These are phyloP conservation scores for Metallyticus violacea DNA, from an alignment of 2,888 invertebrate genomes.

Conservation along the genomic window DNA sequence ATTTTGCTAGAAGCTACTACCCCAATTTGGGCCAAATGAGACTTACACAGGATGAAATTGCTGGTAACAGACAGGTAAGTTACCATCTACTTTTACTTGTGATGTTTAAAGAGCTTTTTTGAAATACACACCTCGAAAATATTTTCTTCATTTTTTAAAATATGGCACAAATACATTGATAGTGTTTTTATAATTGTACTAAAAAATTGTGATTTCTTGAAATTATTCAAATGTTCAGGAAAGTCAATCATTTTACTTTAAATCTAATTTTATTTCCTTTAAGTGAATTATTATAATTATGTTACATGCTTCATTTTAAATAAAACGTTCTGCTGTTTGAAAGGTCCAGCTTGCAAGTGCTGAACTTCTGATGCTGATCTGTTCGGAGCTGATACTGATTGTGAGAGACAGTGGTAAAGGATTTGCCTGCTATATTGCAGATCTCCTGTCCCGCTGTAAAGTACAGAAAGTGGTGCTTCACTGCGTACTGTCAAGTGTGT, in stretches of 20 bases:
- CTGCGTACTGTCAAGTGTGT: constrained; percentile 73
- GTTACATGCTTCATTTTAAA: too few relatives aligned
- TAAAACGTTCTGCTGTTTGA: background rate
- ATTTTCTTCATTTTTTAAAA: background rate
- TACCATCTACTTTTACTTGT: too few relatives aligned
- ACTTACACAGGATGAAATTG: constrained; percentile 65
- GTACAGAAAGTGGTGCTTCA: constrained; percentile 81
- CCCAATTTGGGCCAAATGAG: constrained; percentile 66
- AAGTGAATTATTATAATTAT: too few relatives aligned
- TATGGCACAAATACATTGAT: too few relatives aligned
- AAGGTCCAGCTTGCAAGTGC: constrained; percentile 73
- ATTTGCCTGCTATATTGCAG: constrained; percentile 72
- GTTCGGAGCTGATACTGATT: constrained; percentile 68
- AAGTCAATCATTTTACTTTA: background rate
- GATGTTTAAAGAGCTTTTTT: background rate
- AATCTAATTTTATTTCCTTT: too few relatives aligned
- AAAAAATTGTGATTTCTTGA: background rate
- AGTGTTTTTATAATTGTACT: too few relatives aligned
- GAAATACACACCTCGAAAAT: background rate
- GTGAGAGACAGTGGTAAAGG: constrained; percentile 74
- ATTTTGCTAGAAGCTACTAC: constrained; percentile 77
- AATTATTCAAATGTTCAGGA: background rate
- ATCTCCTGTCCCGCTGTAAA: constrained; percentile 71
- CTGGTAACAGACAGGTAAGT: constrained; percentile 63
- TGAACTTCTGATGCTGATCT: constrained; percentile 68